Conservation (phyloP, 1,140 invertebrate genomes). For the Mamestra configurata region DNA sequence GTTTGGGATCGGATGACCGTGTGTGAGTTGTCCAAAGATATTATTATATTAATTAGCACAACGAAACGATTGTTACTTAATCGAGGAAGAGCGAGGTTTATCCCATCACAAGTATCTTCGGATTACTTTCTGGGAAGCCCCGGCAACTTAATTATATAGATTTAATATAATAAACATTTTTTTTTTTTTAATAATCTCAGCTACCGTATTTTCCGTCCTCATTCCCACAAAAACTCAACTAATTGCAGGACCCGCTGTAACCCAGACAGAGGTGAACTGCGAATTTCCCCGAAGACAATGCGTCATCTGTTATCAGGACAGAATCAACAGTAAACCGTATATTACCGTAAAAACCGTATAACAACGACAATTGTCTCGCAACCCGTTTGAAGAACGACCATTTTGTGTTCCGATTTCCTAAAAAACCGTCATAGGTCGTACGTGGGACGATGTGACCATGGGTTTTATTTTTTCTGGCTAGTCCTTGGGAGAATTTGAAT, state of each 20-base stretch:
- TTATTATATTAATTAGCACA: no score
- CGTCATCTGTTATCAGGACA: constrained; percentile 26
- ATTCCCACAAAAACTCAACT: constrained; percentile 19
- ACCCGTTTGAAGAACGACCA: constrained; percentile 50
- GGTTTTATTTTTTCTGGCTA: background rate
- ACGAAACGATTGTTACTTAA: no score
- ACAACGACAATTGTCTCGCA: constrained; percentile 53
- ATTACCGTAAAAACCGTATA: constrained; percentile 38
- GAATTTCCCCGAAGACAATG: constrained; percentile 39
- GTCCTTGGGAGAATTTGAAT: no score
- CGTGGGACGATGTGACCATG: constrained; percentile 19
- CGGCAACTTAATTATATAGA: no score
- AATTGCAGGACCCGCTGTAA: constrained; percentile 13
- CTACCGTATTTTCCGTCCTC: background rate
- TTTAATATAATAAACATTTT: no score
- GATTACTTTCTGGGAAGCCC: no score
- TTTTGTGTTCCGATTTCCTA: constrained; percentile 54
- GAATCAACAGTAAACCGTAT: constrained; percentile 38
- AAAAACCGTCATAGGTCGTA: constrained; percentile 48
- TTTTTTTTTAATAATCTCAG: background rate
- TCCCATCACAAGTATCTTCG: no score
- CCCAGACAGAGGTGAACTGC: constrained; percentile 1
- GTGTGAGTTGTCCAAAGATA: no score
- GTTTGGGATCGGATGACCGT: no score
- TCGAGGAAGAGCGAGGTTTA: no score